Percentiles rank a stretch among this genome's conserved stretches.
These are phyloP conservation scores for Penaeus japonicus DNA, from an alignment of 1,140 invertebrate species.

Conservation along the genomic window DNA sequence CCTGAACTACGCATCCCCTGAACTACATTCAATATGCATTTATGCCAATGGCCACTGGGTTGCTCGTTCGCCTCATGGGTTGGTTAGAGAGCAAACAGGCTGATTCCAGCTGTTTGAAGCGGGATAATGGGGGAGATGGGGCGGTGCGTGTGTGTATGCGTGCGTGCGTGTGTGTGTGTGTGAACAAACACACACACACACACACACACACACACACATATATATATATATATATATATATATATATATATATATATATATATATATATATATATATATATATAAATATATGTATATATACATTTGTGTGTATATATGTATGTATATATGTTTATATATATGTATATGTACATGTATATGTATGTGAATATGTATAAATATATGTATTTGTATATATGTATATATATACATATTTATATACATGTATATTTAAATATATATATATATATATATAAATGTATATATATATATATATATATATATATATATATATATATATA, in stretches of 20 bases:
- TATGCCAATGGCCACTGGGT: no score
- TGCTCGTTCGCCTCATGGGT: no score
- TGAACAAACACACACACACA: background rate
- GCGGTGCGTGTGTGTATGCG: background rate
- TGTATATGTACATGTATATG: background rate
- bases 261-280: conserved; percentile 4
- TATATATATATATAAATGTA: background rate
- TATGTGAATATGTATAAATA: background rate
- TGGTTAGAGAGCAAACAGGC: no score
- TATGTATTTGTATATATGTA: background rate
- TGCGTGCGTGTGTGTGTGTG: background rate
- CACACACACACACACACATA: background rate
- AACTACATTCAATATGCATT: no score
- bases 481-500: background rate
- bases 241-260: background rate
- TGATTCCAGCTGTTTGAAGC: no score
- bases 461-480: background rate
- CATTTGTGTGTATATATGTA: background rate
- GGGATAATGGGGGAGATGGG: no score
- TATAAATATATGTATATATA: conserved; percentile 9
- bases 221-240: background rate
- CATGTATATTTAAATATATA: background rate
- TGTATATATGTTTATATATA: conserved; percentile 1
- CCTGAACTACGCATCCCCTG: no score
- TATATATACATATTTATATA: background rate